phyloP scores from a whole-genome alignment of 92 coral and sea anemone genomes.

The Actinernus sp. region DNA sequence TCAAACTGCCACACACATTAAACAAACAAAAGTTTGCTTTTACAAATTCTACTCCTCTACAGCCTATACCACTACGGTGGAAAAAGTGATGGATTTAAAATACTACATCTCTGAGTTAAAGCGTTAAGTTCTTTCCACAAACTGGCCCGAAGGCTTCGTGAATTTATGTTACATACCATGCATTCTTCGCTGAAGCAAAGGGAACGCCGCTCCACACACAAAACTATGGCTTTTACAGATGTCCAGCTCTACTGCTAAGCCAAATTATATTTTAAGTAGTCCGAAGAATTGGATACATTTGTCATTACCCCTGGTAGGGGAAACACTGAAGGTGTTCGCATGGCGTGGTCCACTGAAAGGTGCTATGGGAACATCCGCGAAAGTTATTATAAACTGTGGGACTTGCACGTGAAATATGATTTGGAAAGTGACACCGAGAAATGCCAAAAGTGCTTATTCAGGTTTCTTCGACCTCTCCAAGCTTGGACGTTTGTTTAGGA shows the following conservation, averaged over 20 bases:
- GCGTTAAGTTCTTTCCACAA: too few relatives aligned
- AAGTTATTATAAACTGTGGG: conserved; percentile 19
- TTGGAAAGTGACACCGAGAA: conserved; percentile 27
- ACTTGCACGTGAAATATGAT: neutral
- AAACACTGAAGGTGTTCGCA: neutral
- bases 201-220: conserved; percentile 30
- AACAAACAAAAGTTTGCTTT: too few relatives aligned
- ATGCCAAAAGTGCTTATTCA: conserved; percentile 22
- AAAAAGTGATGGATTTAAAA: too few relatives aligned
- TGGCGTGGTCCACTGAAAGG: neutral
- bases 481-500: conserved; percentile 9
- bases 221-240: conserved; percentile 68
- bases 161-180: conserved; percentile 7
- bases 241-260: conserved; percentile 20
- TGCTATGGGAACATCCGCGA: conserved; percentile 24
- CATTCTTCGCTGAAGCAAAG: conserved; percentile 15
- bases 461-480: conserved; percentile 27
- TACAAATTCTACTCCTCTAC: too few relatives aligned
- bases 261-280: conserved; percentile 13
- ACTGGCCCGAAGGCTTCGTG: neutral
- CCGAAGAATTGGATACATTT: neutral
- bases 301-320: neutral
- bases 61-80: too few relatives aligned
- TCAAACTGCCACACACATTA: too few relatives aligned
- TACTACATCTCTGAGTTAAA: too few relatives aligned